phyloP scores from a whole-genome alignment of 2,113 vertebrate genomes.

The Otolemur garnettii region DNA sequence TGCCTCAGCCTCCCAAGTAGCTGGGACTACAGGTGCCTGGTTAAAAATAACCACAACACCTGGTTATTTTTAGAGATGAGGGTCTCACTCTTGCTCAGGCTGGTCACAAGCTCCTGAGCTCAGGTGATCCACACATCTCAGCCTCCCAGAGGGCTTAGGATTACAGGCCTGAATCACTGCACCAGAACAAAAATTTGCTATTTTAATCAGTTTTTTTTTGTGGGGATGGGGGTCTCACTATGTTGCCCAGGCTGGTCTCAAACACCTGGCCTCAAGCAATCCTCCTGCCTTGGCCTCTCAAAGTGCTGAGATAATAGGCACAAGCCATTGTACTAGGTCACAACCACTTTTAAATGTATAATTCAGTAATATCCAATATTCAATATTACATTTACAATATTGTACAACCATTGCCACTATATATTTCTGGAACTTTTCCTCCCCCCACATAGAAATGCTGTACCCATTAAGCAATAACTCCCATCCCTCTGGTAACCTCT shows the following conservation, averaged over 20 bases:
- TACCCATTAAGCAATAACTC: not conserved
- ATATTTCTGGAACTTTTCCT: not conserved
- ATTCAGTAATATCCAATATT: not conserved
- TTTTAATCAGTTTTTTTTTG: not conserved
- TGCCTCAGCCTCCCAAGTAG: too few relatives aligned
- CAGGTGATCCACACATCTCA: too few relatives aligned
- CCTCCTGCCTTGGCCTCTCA: not conserved
- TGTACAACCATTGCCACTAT: not conserved
- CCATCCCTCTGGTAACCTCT: not conserved
- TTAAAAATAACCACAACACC: too few relatives aligned
- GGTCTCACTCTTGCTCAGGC: too few relatives aligned
- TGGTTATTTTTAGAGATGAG: too few relatives aligned
- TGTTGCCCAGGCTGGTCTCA: not conserved
- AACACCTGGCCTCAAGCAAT: not conserved
- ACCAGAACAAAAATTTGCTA: not conserved
- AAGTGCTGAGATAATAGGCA: not conserved
- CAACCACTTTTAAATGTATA: not conserved
- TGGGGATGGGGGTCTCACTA: not conserved
- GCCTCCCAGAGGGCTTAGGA: too few relatives aligned
- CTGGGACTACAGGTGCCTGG: too few relatives aligned
- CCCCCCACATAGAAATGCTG: not conserved
- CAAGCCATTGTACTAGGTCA: not conserved
- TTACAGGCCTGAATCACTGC: too few relatives aligned
- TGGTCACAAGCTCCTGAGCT: too few relatives aligned
- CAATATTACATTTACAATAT: not conserved